phyloP scores from a whole-genome alignment of 2,113 vertebrate species.

The Hyperopisus bebe region DNA sequence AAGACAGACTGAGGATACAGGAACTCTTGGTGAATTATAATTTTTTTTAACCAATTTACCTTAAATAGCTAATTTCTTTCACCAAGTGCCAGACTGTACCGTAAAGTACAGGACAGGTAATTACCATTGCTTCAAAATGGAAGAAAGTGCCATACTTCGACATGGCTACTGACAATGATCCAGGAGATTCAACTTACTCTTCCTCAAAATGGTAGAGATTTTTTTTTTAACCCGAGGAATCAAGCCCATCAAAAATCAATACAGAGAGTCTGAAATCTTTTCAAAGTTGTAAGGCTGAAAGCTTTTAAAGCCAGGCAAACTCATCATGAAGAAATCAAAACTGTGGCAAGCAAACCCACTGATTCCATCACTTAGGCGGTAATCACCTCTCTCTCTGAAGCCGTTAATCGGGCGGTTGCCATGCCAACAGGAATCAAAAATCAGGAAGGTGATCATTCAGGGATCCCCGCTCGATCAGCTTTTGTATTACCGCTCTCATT shows the following conservation, averaged over 20 bases:
- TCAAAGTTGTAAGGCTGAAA: background rate
- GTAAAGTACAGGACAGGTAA: background rate
- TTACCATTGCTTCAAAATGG: background rate
- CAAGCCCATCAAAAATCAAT: constrained; percentile 3
- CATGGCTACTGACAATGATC: background rate
- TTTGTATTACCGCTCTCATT: background rate
- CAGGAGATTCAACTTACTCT: background rate
- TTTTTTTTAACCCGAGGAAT: background rate
- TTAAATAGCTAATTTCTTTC: background rate
- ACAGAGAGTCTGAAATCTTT: background rate
- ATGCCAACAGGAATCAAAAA: background rate
- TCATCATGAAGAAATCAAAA: background rate
- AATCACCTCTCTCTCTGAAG: background rate
- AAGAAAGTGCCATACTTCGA: background rate
- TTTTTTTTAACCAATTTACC: background rate
- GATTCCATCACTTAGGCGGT: background rate
- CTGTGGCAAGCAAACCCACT: background rate
- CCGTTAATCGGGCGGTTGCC: background rate
- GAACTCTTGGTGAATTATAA: background rate
- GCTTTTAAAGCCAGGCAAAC: background rate
- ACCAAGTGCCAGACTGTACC: background rate
- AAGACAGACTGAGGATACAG: background rate
- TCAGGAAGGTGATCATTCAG: background rate
- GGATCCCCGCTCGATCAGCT: background rate
- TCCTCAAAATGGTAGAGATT: background rate